These are phyloP conservation scores for Psilanteris sp. DNA, from an alignment of 1,140 invertebrate species.

Conservation along the genomic window DNA sequence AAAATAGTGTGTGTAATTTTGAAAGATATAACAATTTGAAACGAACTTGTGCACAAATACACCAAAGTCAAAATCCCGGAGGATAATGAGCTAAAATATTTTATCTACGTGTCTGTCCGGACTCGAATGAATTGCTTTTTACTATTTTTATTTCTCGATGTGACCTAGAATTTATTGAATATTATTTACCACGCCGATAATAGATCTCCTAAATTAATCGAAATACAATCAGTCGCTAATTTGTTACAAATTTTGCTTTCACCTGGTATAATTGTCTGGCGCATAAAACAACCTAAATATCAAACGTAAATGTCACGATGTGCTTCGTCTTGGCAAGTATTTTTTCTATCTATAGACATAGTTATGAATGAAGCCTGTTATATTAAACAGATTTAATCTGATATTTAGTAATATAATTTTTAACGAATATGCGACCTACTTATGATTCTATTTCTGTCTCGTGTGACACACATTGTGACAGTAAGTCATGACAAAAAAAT, in stretches of 20 bases:
- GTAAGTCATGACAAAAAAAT: no score
- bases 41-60: conserved; percentile 9
- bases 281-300: conserved; percentile 18
- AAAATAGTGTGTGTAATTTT: no score
- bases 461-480: no score
- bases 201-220: conserved; percentile 21
- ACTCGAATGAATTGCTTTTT: conserved; percentile 16
- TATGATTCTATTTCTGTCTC: no score
- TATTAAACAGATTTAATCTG: no score
- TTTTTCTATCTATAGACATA: not conserved
- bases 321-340: not conserved
- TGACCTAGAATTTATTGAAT: conserved; percentile 25
- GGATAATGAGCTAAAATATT: no score
- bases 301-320: conserved; percentile 21
- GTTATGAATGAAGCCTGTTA: not conserved
- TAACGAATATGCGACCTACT: no score
- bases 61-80: not conserved
- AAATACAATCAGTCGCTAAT: conserved; percentile 20
- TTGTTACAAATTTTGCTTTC: conserved; percentile 13
- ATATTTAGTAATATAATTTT: no score
- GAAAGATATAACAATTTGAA: conserved; percentile 23
- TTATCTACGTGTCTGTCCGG: not conserved
- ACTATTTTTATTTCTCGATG: conserved; percentile 14
- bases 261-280: not conserved
- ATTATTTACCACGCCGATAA: conserved; percentile 22